Evolutionary conservation across 1,140 invertebrate genomes (phyloP).

Genomic region (Phymastichus coffea): DNA sequence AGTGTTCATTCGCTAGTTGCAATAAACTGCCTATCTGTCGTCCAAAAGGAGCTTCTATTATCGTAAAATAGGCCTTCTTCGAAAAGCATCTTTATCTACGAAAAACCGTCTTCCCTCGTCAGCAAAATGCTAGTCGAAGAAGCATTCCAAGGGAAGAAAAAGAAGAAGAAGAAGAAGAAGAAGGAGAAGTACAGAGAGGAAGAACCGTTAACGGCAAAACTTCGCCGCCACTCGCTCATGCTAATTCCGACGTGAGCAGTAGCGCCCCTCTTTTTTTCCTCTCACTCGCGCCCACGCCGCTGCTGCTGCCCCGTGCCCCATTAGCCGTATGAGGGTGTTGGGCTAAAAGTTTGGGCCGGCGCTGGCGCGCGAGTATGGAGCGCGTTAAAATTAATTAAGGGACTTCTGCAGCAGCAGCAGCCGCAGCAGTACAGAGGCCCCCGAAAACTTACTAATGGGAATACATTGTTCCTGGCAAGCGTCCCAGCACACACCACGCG

Average conservation of each 20-base stretch:
- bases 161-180: background rate
- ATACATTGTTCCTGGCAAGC: constrained; percentile 26
- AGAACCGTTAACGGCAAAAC: constrained; percentile 10
- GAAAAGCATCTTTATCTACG: no score
- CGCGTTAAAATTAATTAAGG: constrained; percentile 31
- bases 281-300: background rate
- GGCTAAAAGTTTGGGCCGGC: no score
- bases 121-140: no score
- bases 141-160: background rate
- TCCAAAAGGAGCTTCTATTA: no score
- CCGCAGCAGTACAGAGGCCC: background rate
- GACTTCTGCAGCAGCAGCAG: background rate
- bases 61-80: no score
- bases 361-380: no score
- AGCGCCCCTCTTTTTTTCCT: background rate
- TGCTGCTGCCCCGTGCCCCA: background rate
- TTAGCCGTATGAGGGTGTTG: background rate
- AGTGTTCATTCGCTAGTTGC: no score
- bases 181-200: no score
- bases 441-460: constrained; percentile 32
- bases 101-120: no score
- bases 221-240: background rate
- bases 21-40: no score
- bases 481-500: no score
- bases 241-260: constrained; percentile 10